Evolutionary conservation across 2,888 invertebrate species (phyloP).

Genomic region (Leucania comma): DNA sequence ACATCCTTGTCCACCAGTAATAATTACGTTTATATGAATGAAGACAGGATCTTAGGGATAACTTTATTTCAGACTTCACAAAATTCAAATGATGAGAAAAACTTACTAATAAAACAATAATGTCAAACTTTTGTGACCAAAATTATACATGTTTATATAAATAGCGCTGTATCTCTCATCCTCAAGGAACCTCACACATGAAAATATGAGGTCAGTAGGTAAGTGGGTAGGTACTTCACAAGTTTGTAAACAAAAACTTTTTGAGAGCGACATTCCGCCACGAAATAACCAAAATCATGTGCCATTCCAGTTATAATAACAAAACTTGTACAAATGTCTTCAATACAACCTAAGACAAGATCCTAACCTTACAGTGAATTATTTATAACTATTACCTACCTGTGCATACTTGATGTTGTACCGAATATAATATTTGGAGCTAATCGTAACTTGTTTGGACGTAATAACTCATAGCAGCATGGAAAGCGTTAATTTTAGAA

Average conservation of each 20-base stretch:
- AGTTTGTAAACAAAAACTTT: conserved; percentile 77
- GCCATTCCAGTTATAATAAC: conserved; percentile 52
- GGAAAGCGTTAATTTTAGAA: conserved; percentile 81
- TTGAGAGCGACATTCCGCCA: conserved; percentile 41
- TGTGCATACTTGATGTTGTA: conserved; percentile 68
- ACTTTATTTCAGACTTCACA: conserved; percentile 12
- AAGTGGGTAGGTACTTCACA: conserved; percentile 65
- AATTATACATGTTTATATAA: conserved; percentile 50
- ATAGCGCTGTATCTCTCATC: conserved; percentile 45
- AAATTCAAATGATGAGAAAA: conserved; percentile 18
- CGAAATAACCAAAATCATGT: conserved; percentile 42
- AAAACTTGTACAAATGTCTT: conserved; percentile 64
- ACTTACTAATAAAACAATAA: conserved; percentile 23
- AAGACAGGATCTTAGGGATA: background rate
- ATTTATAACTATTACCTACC: conserved; percentile 87
- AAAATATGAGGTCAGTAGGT: conserved; percentile 69
- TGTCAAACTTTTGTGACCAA: conserved; percentile 7
- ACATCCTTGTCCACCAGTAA: conserved; percentile 6
- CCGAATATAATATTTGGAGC: conserved; percentile 61
- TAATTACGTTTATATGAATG: background rate
- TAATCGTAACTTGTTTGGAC: conserved; percentile 66
- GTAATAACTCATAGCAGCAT: conserved; percentile 68
- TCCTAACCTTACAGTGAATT: conserved; percentile 86
- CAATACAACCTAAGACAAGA: conserved; percentile 77
- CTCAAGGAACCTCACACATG: conserved; percentile 41